Evolutionary conservation across 2,888 invertebrate genomes (phyloP).

Genomic region (Tetranychus truncatus): DNA sequence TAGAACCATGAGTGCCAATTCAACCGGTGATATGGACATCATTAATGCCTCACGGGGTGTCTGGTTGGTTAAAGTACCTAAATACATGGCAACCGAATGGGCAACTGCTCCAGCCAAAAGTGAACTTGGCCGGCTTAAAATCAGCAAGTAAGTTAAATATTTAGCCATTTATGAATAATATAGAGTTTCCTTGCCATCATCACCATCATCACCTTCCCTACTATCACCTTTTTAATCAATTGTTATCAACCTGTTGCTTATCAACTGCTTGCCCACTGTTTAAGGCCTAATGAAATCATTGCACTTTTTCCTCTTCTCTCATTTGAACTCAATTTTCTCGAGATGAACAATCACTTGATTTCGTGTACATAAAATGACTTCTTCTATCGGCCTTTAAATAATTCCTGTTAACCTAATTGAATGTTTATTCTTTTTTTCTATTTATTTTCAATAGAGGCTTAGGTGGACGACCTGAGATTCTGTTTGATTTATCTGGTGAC

Average conservation of each 20-base stretch:
- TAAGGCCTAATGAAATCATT: too few species aligned
- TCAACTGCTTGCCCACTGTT: too few species aligned
- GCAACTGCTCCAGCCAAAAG: conserved; percentile 72
- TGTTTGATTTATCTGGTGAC: conserved; percentile 44
- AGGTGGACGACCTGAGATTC: conserved; percentile 51
- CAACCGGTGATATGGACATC: conserved; percentile 16
- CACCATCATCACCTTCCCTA: too few species aligned
- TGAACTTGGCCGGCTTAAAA: conserved; percentile 80
- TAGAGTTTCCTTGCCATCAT: too few species aligned
- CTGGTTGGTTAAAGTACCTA: conserved; percentile 86
- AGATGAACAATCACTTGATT: too few species aligned
- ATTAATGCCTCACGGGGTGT: conserved; percentile 46
- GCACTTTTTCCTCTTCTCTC: too few species aligned
- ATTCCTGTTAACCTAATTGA: background rate
- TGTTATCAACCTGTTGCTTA: too few species aligned
- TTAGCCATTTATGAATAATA: background rate
- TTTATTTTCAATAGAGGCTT: conserved; percentile 20
- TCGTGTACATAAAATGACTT: too few species aligned
- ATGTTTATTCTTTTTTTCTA: background rate
- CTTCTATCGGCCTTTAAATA: too few species aligned
- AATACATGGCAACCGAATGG: conserved; percentile 89
- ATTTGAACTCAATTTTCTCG: too few species aligned
- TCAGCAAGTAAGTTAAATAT: conserved; percentile 36
- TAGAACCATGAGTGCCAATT: conserved; percentile 8
- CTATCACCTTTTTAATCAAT: too few species aligned